phyloP scores from a whole-genome alignment of 2,113 vertebrate species.

The Panthera tigris region DNA sequence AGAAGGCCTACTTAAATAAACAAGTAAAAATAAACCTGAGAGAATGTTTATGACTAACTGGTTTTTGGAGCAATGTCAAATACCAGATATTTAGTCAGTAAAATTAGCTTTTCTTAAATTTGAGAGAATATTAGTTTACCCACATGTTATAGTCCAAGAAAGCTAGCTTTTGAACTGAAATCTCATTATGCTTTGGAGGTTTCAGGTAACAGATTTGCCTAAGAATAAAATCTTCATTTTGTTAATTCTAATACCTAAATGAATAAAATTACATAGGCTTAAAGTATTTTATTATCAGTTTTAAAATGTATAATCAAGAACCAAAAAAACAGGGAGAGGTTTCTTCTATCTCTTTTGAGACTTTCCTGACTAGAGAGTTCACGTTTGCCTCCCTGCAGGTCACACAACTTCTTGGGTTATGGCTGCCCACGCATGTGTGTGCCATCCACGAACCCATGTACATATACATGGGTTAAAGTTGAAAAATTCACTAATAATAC shows the following conservation, averaged over 20 bases:
- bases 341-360: not conserved
- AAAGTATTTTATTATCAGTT: not conserved
- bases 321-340: not conserved
- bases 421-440: not conserved
- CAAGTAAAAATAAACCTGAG: not conserved
- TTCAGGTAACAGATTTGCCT: not conserved
- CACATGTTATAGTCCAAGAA: not conserved
- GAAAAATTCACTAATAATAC: not conserved
- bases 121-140: not conserved
- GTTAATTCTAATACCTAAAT: not conserved
- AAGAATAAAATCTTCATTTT: not conserved
- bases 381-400: not conserved
- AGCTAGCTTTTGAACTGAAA: not conserved
- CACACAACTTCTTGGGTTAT: not conserved
- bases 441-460: too few relatives aligned
- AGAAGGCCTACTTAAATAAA: not conserved
- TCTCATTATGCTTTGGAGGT: not conserved
- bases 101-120: constrained; percentile 9
- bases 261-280: not conserved
- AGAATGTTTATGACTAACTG: not conserved
- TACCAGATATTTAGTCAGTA: not conserved
- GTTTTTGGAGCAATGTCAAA: not conserved
- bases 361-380: not conserved
- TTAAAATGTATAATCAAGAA: not conserved
- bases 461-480: not conserved